Percentiles rank a stretch among this genome's conserved stretches.
These are phyloP conservation scores for Tachina lurida DNA, from an alignment of 2,888 invertebrate species.

Conservation along the genomic window DNA sequence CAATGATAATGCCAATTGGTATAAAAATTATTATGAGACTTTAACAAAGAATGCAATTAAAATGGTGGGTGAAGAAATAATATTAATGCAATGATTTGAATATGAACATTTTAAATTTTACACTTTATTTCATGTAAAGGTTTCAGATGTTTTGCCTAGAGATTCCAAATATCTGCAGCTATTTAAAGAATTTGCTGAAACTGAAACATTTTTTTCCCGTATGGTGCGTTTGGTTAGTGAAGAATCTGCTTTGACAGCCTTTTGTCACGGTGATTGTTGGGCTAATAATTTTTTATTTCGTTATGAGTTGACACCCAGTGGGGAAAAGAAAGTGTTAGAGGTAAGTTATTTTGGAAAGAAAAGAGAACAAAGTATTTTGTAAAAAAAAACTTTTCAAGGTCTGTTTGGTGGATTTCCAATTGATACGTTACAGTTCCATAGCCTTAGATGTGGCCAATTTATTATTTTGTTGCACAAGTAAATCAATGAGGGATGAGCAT, in stretches of 20 bases:
- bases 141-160: slow-evolving; percentile 80
- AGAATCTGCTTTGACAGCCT: slow-evolving; percentile 87
- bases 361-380: neutral
- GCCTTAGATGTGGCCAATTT: slow-evolving; percentile 87
- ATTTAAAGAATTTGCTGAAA: slow-evolving; percentile 85
- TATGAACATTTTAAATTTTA: neutral
- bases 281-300: slow-evolving; percentile 89
- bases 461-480: slow-evolving; percentile 87
- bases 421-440: slow-evolving; percentile 88
- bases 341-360: slow-evolving; percentile 76
- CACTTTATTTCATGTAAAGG: slow-evolving; percentile 52
- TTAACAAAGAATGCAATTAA: slow-evolving; percentile 86
- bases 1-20: slow-evolving; percentile 87
- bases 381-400: slow-evolving; percentile 82
- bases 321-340: slow-evolving; percentile 84
- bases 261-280: slow-evolving; percentile 90
- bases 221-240: slow-evolving; percentile 87
- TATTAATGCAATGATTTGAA: no score
- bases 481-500: slow-evolving; percentile 85
- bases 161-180: slow-evolving; percentile 85
- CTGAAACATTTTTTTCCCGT: slow-evolving; percentile 86
- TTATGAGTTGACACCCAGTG: slow-evolving; percentile 80
- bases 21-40: slow-evolving; percentile 87
- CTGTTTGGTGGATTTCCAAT: slow-evolving; percentile 88
- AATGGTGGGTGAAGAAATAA: slow-evolving; percentile 84